Evolutionary conservation across 2,113 vertebrate genomes (phyloP).

Genomic region (Phaetusa simplex): DNA sequence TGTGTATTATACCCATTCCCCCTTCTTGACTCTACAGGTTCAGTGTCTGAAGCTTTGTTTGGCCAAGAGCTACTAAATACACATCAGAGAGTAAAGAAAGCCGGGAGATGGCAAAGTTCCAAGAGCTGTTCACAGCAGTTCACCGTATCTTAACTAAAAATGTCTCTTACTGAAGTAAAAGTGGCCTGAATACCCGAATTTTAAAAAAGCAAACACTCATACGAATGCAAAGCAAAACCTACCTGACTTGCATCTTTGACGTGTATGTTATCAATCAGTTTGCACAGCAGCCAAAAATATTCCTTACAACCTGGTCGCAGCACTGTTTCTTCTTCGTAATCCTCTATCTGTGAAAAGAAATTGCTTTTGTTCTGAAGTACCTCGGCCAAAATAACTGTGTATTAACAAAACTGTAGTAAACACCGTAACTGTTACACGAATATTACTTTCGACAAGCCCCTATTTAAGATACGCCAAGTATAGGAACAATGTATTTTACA

Average conservation of each 20-base stretch:
- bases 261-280: conserved; percentile 99
- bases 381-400: neutral
- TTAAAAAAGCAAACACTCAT: neutral
- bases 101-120: neutral
- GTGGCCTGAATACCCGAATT: neutral
- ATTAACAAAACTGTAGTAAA: neutral
- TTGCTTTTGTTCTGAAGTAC: neutral
- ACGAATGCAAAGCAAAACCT: conserved; percentile 32
- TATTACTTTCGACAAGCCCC: neutral
- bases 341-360: conserved; percentile 86
- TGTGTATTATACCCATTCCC: neutral
- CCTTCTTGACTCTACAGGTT: neutral
- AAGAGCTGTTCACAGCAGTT: neutral
- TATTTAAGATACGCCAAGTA: neutral
- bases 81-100: neutral
- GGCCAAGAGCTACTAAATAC: neutral
- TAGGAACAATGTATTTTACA: neutral
- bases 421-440: neutral
- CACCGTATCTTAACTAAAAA: neutral
- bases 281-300: conserved; percentile 99
- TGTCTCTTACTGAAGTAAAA: neutral
- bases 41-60: neutral
- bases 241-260: conserved; percentile 98
- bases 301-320: conserved; percentile 94
- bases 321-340: conserved; percentile 94